phyloP scores from a whole-genome alignment of 2,888 invertebrate species.

The Fragum sueziense region DNA sequence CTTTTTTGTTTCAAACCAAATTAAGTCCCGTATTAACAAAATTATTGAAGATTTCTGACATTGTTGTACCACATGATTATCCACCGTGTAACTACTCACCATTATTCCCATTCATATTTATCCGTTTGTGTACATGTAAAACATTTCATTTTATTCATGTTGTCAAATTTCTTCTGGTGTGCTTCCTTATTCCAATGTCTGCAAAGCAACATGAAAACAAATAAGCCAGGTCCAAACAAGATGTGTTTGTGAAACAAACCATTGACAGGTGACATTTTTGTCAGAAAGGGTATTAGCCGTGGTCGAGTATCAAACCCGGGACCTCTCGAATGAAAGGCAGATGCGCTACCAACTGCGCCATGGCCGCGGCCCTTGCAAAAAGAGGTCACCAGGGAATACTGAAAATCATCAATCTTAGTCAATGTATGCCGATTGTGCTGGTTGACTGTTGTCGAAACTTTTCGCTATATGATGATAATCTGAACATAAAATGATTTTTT shows the following conservation, averaged over 20 bases:
- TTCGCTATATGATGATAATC: too few species aligned
- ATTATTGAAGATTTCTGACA: neutral
- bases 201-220: neutral
- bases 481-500: too few species aligned
- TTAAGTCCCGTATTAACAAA: too few species aligned
- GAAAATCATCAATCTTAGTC: neutral
- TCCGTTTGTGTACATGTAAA: slow-evolving; percentile 1
- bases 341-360: too few species aligned
- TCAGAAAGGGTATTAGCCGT: too few species aligned
- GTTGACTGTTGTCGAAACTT: too few species aligned
- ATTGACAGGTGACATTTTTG: too few species aligned
- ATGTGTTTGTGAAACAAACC: neutral
- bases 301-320: too few species aligned
- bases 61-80: neutral
- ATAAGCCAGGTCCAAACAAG: neutral
- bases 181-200: neutral
- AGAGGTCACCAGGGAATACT: neutral
- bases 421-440: too few species aligned
- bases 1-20: neutral
- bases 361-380: too few species aligned
- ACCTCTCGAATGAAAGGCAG: too few species aligned
- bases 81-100: neutral
- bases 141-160: slow-evolving; percentile 13
- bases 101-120: slow-evolving; percentile 12
- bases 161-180: slow-evolving; percentile 10